These are phyloP conservation scores for Salvelinus namaycush DNA, from an alignment of 2,113 vertebrate genomes.

Conservation along the genomic window DNA sequence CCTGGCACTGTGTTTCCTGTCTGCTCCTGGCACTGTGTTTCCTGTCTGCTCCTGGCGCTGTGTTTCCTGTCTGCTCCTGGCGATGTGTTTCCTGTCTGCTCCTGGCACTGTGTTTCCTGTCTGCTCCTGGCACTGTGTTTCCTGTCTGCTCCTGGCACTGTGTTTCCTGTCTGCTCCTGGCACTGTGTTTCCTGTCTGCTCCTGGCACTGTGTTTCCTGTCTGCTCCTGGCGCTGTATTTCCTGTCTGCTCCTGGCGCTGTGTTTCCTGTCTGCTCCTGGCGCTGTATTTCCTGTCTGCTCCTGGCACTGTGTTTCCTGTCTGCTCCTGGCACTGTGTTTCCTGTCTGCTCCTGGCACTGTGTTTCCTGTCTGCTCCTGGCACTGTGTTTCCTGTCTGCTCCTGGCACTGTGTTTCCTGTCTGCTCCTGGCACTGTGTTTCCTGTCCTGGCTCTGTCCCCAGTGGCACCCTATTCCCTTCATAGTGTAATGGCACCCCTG, in stretches of 20 bases:
- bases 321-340: constrained; percentile 14
- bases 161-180: constrained; percentile 2
- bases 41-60: too few relatives aligned
- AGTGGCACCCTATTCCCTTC: not conserved
- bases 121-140: not conserved
- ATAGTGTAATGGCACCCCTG: constrained; percentile 39
- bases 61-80: too few relatives aligned
- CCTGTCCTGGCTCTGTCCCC: constrained; percentile 24
- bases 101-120: constrained; percentile 26
- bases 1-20: too few relatives aligned
- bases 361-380: too few relatives aligned
- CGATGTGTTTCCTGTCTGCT: constrained; percentile 11
- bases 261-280: too few relatives aligned
- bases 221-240: constrained; percentile 25
- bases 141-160: constrained; percentile 12
- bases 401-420: constrained; percentile 25
- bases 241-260: not conserved
- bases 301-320: too few relatives aligned
- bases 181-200: too few relatives aligned
- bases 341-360: not conserved
- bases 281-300: constrained; percentile 24
- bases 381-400: constrained; percentile 24
- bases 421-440: constrained; percentile 30
- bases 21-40: constrained; percentile 26
- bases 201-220: constrained; percentile 9